Percentiles rank a stretch among this genome's conserved stretches.
These are phyloP conservation scores for Phodopus roborovskii DNA, from an alignment of 2,113 vertebrate genomes.

Conservation along the genomic window DNA sequence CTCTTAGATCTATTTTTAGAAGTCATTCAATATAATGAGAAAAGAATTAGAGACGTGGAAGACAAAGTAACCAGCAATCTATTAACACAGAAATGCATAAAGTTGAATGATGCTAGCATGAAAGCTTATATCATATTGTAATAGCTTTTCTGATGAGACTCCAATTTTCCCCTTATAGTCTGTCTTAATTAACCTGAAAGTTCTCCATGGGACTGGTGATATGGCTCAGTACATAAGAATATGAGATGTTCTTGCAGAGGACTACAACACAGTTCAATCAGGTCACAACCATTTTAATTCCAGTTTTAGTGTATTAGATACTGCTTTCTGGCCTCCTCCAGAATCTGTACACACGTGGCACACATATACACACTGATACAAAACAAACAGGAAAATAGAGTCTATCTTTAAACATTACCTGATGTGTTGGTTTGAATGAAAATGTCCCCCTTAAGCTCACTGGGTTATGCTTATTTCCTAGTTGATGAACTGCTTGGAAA, in stretches of 20 bases:
- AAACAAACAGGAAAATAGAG: too few relatives aligned
- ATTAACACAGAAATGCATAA: not conserved
- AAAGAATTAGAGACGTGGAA: not conserved
- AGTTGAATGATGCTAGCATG: not conserved
- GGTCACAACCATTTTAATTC: not conserved
- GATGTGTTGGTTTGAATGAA: not conserved
- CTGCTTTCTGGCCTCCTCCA: not conserved
- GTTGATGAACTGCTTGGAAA: not conserved
- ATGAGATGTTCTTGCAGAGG: not conserved
- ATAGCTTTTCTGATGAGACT: not conserved
- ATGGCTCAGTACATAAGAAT: fast-evolving
- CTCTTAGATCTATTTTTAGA: not conserved
- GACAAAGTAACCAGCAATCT: not conserved
- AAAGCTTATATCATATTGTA: not conserved
- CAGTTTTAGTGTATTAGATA: not conserved
- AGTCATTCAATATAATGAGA: not conserved
- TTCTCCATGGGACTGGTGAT: not conserved
- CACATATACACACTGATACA: not conserved
- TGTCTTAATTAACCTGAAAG: not conserved
- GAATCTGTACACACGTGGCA: not conserved
- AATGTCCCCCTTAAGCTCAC: not conserved
- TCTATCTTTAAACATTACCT: not conserved
- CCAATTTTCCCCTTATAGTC: not conserved
- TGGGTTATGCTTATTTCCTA: not conserved
- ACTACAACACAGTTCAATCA: not conserved